Percentiles rank a stretch among this genome's conserved stretches.
These are phyloP conservation scores for Punctoribates punctum DNA, from an alignment of 2,888 invertebrate genomes.

Conservation along the genomic window DNA sequence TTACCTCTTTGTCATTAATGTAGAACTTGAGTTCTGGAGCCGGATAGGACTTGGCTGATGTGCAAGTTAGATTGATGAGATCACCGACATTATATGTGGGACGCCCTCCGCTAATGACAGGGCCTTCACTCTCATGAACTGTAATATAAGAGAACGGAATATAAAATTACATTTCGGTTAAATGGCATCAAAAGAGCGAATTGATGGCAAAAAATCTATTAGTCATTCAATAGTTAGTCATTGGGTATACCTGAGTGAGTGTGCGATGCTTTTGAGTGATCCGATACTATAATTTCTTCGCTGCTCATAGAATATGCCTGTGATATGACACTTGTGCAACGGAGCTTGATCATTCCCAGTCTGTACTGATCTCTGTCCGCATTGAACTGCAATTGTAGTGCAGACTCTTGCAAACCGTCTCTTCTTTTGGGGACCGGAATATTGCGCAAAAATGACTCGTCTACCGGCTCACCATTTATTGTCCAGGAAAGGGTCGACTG, in stretches of 20 bases:
- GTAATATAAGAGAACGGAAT: too few species aligned
- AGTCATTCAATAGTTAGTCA: not conserved
- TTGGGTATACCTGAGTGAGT: conserved; percentile 43
- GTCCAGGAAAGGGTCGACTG: conserved; percentile 47
- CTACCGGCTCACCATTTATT: conserved; percentile 46
- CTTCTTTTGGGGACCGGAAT: conserved; percentile 27
- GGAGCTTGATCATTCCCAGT: conserved; percentile 47
- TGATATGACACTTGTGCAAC: conserved; percentile 49
- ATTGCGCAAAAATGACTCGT: not conserved
- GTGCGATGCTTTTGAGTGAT: conserved; percentile 46
- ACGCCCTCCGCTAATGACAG: conserved; percentile 44
- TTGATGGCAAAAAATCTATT: conserved; percentile 2
- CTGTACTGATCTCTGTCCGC: conserved; percentile 46
- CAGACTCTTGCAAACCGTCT: conserved; percentile 44
- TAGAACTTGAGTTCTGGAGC: conserved; percentile 45
- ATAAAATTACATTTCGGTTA: not conserved
- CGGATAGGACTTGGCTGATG: conserved; percentile 45
- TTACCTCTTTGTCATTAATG: conserved; percentile 47
- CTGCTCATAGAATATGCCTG: conserved; percentile 46
- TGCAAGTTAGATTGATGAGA: conserved; percentile 46
- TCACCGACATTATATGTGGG: conserved; percentile 45
- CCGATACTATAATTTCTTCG: conserved; percentile 46
- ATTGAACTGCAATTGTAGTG: conserved; percentile 45
- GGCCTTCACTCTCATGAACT: conserved; percentile 45
- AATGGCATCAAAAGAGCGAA: not conserved